Evolutionary conservation across 2,797 vertebrate species (phyloP).

Genomic region (Melanotaenia pygmaea): DNA sequence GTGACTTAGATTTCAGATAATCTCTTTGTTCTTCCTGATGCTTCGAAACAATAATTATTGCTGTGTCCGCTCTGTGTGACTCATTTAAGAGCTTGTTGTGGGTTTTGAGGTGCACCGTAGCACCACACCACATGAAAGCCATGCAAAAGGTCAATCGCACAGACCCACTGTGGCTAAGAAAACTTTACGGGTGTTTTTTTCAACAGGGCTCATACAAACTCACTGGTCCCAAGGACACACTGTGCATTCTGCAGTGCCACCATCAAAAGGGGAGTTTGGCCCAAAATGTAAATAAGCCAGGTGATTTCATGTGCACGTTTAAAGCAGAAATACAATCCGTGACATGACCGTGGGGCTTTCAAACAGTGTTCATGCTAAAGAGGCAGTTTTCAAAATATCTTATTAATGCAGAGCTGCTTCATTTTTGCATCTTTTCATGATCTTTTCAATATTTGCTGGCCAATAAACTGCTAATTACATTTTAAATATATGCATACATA

Average conservation of each 20-base stretch:
- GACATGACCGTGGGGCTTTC: slow-evolving; percentile 13
- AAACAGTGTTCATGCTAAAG: not conserved
- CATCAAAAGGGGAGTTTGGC: slow-evolving; percentile 48
- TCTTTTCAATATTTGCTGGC: not conserved
- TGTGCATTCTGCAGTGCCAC: slow-evolving; percentile 43
- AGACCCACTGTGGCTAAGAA: slow-evolving; percentile 66
- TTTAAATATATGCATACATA: not conserved
- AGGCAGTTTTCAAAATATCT: slow-evolving; percentile 21
- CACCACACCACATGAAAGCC: slow-evolving; percentile 70
- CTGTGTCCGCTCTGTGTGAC: slow-evolving; percentile 44
- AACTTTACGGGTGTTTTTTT: slow-evolving; percentile 71
- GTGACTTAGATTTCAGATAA: slow-evolving; percentile 43
- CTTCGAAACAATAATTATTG: slow-evolving; percentile 38
- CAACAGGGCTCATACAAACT: slow-evolving; percentile 53
- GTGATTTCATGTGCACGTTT: slow-evolving; percentile 47
- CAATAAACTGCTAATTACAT: not conserved
- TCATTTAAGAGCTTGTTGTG: slow-evolving; percentile 76
- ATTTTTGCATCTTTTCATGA: not conserved
- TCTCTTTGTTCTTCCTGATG: slow-evolving; percentile 40
- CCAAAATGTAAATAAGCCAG: slow-evolving; percentile 48
- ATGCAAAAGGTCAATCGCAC: slow-evolving; percentile 65
- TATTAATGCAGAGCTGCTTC: slow-evolving; percentile 1
- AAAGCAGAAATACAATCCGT: slow-evolving; percentile 23
- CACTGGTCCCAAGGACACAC: slow-evolving; percentile 48
- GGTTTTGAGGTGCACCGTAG: slow-evolving; percentile 65